phyloP scores from a whole-genome alignment of 2,797 vertebrate species.

The Urocyon cinereoargenteus region DNA sequence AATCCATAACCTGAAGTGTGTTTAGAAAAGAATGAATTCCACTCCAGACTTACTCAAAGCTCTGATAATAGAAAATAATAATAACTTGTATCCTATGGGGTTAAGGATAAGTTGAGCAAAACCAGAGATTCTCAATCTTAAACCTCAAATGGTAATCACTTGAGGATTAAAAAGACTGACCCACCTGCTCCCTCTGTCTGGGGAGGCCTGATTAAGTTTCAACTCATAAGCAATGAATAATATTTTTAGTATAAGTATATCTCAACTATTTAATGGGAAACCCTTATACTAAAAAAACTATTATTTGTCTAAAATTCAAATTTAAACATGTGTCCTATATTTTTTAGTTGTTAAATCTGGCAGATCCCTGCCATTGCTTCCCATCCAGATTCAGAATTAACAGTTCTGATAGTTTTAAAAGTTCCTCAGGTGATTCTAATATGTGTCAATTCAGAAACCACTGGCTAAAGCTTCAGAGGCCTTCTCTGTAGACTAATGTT shows the following conservation, averaged over 20 bases:
- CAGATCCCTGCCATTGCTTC: neutral
- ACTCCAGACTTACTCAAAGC: neutral
- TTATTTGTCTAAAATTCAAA: conserved; percentile 33
- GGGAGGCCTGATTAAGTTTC: conserved; percentile 1
- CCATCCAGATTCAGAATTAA: conserved; percentile 23
- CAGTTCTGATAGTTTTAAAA: neutral
- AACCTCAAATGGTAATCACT: neutral
- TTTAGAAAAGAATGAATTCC: conserved; percentile 9
- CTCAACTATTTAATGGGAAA: neutral
- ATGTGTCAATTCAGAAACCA: neutral
- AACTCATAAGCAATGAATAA: neutral
- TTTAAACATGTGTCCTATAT: neutral
- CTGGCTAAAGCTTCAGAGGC: neutral
- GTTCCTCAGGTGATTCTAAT: neutral
- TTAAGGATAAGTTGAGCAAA: conserved; percentile 3
- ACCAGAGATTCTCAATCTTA: conserved; percentile 4
- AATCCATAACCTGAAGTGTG: neutral
- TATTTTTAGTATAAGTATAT: conserved; percentile 40
- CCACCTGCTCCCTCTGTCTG: neutral
- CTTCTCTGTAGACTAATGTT: neutral
- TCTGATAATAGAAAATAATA: conserved; percentile 32
- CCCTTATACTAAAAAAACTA: neutral
- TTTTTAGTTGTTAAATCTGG: conserved; percentile 37
- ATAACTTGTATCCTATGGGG: neutral
- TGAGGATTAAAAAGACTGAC: conserved; percentile 7